Percentiles rank a stretch among this genome's conserved stretches.
Conservation (phyloP, 2,797 vertebrate species). For the Remorina albescens region DNA sequence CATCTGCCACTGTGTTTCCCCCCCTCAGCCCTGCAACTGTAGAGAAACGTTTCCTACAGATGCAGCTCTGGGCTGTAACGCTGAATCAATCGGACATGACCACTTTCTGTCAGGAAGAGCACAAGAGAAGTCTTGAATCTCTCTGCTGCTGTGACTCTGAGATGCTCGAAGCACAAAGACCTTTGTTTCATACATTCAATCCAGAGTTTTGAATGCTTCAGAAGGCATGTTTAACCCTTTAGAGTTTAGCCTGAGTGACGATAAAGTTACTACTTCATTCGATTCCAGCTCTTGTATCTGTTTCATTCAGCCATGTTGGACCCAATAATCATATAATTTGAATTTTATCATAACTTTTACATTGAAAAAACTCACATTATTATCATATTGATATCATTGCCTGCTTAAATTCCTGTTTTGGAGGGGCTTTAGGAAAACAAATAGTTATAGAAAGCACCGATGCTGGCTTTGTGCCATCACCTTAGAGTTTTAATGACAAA, state of each 20-base stretch:
- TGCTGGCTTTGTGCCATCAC: not conserved
- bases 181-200: slow-evolving; percentile 47
- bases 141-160: slow-evolving; percentile 32
- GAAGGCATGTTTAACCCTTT: slow-evolving; percentile 32
- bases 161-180: slow-evolving; percentile 47
- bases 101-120: slow-evolving; percentile 55
- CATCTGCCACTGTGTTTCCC: slow-evolving; percentile 89
- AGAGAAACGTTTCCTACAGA: slow-evolving; percentile 88
- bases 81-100: slow-evolving; percentile 70
- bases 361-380: not conserved
- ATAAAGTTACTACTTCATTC: slow-evolving; percentile 3
- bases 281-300: slow-evolving; percentile 3
- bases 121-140: slow-evolving; percentile 25
- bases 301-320: not conserved
- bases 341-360: slow-evolving; percentile 1
- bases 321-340: not conserved
- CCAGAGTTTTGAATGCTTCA: slow-evolving; percentile 30
- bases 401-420: not conserved
- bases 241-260: not conserved
- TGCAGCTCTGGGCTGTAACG: slow-evolving; percentile 72
- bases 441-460: not conserved
- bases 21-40: slow-evolving; percentile 83
- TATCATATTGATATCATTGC: not conserved
- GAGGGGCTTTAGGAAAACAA: not conserved
- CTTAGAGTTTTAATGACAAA: slow-evolving; percentile 17